Percentiles rank a stretch among this genome's conserved stretches.
Conservation (phyloP, 2,797 vertebrate genomes). For the Cossypha niveicapilla region DNA sequence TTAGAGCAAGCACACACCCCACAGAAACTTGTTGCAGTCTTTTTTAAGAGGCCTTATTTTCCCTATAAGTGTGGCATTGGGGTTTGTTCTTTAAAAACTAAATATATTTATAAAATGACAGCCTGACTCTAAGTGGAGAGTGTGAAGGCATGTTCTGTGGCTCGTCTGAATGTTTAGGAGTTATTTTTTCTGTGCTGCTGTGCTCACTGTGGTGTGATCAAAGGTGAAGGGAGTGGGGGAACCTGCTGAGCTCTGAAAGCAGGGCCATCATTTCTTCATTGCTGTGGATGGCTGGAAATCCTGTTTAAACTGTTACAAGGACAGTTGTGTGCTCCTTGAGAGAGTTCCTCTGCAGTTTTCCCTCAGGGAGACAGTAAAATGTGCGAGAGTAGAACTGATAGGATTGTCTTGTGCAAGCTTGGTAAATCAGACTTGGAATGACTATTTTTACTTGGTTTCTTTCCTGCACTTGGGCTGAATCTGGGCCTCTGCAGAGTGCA, state of each 20-base stretch:
- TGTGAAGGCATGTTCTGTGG: neutral
- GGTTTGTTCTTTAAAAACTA: neutral
- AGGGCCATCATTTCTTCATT: neutral
- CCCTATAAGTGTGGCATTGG: neutral
- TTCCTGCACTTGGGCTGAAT: neutral
- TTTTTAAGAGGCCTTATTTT: neutral
- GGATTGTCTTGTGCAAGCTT: neutral
- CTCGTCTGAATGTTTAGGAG: neutral
- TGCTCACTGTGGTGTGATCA: fast-evolving
- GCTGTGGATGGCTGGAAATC: neutral
- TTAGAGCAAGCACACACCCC: neutral
- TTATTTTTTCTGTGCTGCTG: neutral
- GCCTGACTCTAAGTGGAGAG: neutral
- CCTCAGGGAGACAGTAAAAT: neutral
- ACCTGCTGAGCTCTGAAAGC: neutral
- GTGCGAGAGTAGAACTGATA: neutral
- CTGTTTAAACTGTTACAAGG: neutral
- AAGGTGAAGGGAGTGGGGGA: neutral
- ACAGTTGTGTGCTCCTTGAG: neutral
- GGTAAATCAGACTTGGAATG: neutral
- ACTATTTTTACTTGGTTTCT: neutral
- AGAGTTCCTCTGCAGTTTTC: neutral
- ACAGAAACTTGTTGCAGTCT: neutral
- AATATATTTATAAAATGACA: neutral
- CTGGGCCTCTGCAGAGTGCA: neutral